Evolutionary conservation across 1,140 invertebrate species (phyloP), one percentile per base, ranked within the genome.

Genomic region (Pseudomyrmex flavicornis): DNA sequence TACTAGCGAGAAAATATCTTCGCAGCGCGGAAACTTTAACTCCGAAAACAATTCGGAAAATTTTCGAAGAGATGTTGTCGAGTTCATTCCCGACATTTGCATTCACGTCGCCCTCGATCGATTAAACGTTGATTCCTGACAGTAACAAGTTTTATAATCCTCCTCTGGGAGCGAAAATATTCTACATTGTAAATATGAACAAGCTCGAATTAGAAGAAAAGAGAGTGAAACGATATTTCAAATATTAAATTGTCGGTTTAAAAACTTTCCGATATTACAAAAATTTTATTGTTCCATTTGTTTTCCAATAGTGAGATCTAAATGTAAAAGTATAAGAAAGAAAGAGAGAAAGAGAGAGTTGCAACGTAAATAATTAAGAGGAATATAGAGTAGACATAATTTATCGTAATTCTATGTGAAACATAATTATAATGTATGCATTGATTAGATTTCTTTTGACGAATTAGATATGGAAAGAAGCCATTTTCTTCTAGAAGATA

Each of bases 11-110:
- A 80, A 59, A 80, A 72, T 70, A 79, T 63, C 54, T 8, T 17
- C 46, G 61, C 61, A 50, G 58, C 44, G 17, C 59, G 22, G 20
- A 46, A 79, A 59, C 65, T 59, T 70, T 58, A 54, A 56, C 73
- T 52, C 59, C n/a, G 59, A 17, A 69, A 79, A 59, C 20, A n/a
- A 10, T 79, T 69, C 52, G 12, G 10, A 65, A 13, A 20, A 79
- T 79, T 70, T 79, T 12, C 68, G 50, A 52, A 35, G 35, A 26
- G 7, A 44, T 77, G 75, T 56, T 44, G 35, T 17, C 50, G 62
- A 77, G 52, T 69, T 79, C 48, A 77, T 68, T 68, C 52, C 5
- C 17, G 50, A 69, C 52, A 79, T 79, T 46, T 69, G 58, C 20
- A 69, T 69, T 77, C 13, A 17, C 17, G 62, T 56, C 17, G 10